Evolutionary conservation across 2,113 vertebrate species (phyloP).

Genomic region (Penelope pileata): DNA sequence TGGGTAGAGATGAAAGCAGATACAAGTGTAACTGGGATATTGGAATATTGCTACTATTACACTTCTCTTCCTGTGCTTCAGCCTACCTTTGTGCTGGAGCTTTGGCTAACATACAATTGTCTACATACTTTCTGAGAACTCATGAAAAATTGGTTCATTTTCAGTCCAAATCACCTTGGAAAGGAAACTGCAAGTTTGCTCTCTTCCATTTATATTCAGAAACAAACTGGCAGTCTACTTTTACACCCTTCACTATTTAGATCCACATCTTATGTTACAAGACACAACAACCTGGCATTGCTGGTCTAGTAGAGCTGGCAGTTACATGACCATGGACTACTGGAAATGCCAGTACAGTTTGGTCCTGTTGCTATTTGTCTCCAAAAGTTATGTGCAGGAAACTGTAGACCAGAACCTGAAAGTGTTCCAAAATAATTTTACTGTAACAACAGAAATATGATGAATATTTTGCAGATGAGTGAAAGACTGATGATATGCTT

Average conservation of each 20-base stretch:
- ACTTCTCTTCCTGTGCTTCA: slow-evolving; percentile 56
- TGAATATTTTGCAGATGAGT: not conserved
- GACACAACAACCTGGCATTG: not conserved
- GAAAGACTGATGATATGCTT: not conserved
- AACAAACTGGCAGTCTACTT: not conserved
- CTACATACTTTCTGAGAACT: slow-evolving; percentile 32
- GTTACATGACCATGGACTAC: not conserved
- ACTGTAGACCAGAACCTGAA: not conserved
- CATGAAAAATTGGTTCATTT: not conserved
- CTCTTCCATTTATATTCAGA: not conserved
- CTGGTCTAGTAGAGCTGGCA: not conserved
- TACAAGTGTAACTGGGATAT: slow-evolving; percentile 61
- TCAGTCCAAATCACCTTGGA: not conserved
- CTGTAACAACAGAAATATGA: not conserved
- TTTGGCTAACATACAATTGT: slow-evolving; percentile 26
- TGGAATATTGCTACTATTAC: slow-evolving; percentile 66
- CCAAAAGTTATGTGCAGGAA: not conserved
- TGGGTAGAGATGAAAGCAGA: slow-evolving; percentile 70
- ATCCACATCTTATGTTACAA: not conserved
- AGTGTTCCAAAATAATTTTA: not conserved
- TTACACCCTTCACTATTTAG: not conserved
- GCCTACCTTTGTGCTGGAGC: slow-evolving; percentile 51
- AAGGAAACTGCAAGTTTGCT: not conserved
- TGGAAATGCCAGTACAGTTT: not conserved
- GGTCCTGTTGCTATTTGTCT: not conserved